Base-by-base conservation (phyloP, 1,140 invertebrate genomes). In the Drosophila navojoa region DNA sequence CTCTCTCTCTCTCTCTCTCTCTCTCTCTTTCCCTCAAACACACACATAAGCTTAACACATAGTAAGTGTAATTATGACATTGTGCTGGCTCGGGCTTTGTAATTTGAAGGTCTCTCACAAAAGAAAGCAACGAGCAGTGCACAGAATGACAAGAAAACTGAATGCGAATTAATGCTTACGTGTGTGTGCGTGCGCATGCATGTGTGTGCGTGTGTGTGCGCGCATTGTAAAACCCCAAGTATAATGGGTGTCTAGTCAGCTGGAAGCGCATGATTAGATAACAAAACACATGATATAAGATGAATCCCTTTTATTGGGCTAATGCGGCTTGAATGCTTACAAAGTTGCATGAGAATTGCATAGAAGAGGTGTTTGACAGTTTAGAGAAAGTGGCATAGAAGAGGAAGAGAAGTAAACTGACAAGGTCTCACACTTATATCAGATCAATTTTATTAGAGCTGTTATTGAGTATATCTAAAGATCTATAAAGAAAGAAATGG, bases 31-130 rank as follows among this genome's bases (percentile, higher is more conserved):
- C n/a, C n/a, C n/a, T n/a, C n/a, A n/a, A n/a, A n/a, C 10, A 47
- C 15, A 13, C 15, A 22, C 25, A 70, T 5, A 70, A 10, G 3
- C 27, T 10, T 15, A 54, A 54, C 50, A 57, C 5, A 1, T 22
- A 13, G 40, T 13, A 27, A 29, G 4, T 67, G 47, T 68, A 72
- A 71, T 76, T 76, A 72, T 76, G 47, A 60, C 60, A 55, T 60
- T 66, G 54, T 66, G 53, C 22, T 40, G 10, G 57, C 42, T 49
- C 58, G 52, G 58, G 60, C 35, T 22, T 40, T 15, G 35, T 38
- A 47, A 60, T 59, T 68, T 68, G 55, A 60, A 68, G 70, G 70
- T 64, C 35, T 22, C 7, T 32, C 68, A 55, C 42, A 63, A 40
- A 29, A 29, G 54, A 15, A 35, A 49, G 32, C 54, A 52, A 22